Evolutionary conservation across 2,888 invertebrate species (phyloP).

Genomic region (Troides oblongomaculatus): DNA sequence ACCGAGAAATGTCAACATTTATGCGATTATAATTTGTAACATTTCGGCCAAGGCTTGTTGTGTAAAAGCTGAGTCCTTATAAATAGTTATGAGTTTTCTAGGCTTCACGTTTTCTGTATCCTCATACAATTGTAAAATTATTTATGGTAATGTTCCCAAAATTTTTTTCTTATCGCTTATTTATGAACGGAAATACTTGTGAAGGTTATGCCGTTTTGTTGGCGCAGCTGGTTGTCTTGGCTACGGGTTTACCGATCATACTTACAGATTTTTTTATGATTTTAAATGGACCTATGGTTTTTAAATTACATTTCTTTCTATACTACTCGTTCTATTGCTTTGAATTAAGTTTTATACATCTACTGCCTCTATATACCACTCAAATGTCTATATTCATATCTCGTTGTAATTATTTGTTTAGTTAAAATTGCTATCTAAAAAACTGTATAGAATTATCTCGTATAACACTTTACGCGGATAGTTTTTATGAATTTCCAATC

Average conservation of each 20-base stretch:
- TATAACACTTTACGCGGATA: too few species aligned
- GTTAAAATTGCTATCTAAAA: too few species aligned
- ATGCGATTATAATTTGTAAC: conserved; percentile 19
- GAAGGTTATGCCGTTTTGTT: not conserved
- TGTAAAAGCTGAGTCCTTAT: not conserved
- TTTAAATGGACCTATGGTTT: not conserved
- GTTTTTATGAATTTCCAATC: too few species aligned
- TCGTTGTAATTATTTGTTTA: too few species aligned
- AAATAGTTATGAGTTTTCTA: conserved; percentile 6
- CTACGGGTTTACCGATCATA: not conserved
- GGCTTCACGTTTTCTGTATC: not conserved
- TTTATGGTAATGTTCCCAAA: not conserved
- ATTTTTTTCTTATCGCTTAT: not conserved
- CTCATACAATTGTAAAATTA: not conserved
- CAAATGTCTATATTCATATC: too few species aligned
- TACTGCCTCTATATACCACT: too few species aligned
- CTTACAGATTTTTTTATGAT: not conserved
- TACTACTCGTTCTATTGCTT: too few species aligned
- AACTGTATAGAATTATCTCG: too few species aligned
- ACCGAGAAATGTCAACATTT: conserved; percentile 23
- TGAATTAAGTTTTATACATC: not conserved
- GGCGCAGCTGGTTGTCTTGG: not conserved
- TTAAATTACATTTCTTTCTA: not conserved
- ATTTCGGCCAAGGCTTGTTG: conserved; percentile 28
- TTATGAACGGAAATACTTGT: not conserved